Base-by-base conservation (phyloP, 2,113 vertebrate species). In the Pseudopodoces humilis region DNA sequence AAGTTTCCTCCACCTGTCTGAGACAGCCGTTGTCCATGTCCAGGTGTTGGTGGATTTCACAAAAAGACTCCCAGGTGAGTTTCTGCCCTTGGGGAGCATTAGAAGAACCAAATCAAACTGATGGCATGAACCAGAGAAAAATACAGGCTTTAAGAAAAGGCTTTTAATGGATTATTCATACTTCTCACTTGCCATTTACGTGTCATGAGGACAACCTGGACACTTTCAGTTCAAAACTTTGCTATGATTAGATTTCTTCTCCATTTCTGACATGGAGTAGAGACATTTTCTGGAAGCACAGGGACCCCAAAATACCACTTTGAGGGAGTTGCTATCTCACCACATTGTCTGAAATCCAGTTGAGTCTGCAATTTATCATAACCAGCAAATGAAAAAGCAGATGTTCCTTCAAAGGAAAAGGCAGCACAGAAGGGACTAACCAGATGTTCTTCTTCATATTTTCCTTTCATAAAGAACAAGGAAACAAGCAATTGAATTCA, bases 31-130 rank as follows among this genome's bases (percentile, higher is more conserved):
- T 10, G 94, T 98, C 16, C 98, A 98, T 4, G 95, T 98, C 27
- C 98, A 99, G 27, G 97, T 97, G 71, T 86, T 99, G 60, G 97
- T 99, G 75, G 98, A 98, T 89, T 99, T 99, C 96, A 98, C 98
- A 80, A 98, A 98, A 91, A 94, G 97, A 97, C 96, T 99, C 28
- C 98, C 98, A 97, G 98, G 98, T 99, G 90, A 96, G 88, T 64
- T 75, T 65, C 31, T 52, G 75, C 62, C 56, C 75, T 60, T 85
- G 37, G 19, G 46, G 70, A 89, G 13, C 21, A 46, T 39, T 85
- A 33, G n/a, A 78, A n/a, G 90, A 74, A 46, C 33, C 13, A 50
- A 92, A 46, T 24, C 16, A 69, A 33, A 65, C 15, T 39, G 63
- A 33, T 64, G 41, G 16, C 33, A 37, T 33, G n/a, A 78, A 41